Base-by-base conservation (phyloP, 1,140 invertebrate genomes). In the Drosophila elegans region DNA sequence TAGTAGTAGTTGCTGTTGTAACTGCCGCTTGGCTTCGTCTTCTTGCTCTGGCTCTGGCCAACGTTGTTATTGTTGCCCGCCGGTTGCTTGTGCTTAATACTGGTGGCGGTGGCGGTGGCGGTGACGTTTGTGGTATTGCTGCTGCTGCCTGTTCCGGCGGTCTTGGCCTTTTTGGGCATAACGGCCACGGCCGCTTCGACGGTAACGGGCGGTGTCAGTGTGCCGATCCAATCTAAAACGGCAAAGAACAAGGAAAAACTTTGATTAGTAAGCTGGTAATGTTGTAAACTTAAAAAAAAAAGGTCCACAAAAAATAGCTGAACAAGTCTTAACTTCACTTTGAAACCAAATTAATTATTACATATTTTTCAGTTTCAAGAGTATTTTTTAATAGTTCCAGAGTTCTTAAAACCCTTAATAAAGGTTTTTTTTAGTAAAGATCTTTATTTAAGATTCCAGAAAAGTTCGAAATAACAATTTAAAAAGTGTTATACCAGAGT, bases 221-320 rank as follows among this genome's bases (percentile, higher is more conserved):
- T 79, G 75, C 80, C 89, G 77, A 82, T 92, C 91, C 91, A 92
- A 82, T 92, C 91, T 92, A 54, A 41, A 56, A 73, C n/a, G 29
- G 7, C 3, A n/a, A 0, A 34, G 5, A 10, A 2, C 3, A 10
- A 11, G 36, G 38, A 71, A 67, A 62, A 41, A 48, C 10, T 44
- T 42, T 78, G 77, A 78, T 85, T 49, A 84, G 77, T 84, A 56
- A 60, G 60, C 53, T 61, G 39, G 6, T 49, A 7, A 21, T 5
- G 16, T 16, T 44, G 7, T 7, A 3, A 21, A 16, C 16, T 32
- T 32, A 5, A 6, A 6, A 32, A 32, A 32, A 32, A 32, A 6
- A 32, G 29, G 29, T 7, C 29, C 29, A 6, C 7, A 5, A 32
- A 32, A 32, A 32, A 32, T 32, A 32, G 0, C 29, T 32, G 7